Percentiles rank a stretch among this genome's conserved stretches.
These are phyloP conservation scores for Drosophila anomelani DNA, from an alignment of 2,888 invertebrate genomes.

Conservation along the genomic window DNA sequence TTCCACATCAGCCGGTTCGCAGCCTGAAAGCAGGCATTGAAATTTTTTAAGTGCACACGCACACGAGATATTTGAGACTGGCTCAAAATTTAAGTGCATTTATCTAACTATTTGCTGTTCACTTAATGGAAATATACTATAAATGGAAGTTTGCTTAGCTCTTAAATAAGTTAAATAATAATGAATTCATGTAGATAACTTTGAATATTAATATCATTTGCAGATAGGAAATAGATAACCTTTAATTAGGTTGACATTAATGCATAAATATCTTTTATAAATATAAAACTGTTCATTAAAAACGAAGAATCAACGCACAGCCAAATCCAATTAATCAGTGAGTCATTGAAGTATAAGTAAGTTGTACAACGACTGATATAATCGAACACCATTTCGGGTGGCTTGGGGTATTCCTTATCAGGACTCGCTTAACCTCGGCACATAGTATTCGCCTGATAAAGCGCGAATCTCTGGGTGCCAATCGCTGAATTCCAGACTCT, in stretches of 20 bases:
- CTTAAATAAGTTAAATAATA: conserved; percentile 7
- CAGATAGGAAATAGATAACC: not conserved
- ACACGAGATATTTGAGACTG: conserved; percentile 6
- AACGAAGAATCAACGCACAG: too few relatives aligned
- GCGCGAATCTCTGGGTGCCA: too few relatives aligned
- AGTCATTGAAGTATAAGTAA: too few relatives aligned
- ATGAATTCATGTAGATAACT: not conserved
- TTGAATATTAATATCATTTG: not conserved
- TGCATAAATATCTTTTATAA: not conserved
- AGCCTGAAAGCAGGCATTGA: conserved; percentile 43
- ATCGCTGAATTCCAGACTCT: too few relatives aligned
- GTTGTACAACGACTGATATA: too few relatives aligned
- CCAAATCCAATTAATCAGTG: too few relatives aligned
- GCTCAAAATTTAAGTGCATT: conserved; percentile 29
- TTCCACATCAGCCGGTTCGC: conserved; percentile 25
- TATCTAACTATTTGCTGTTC: conserved; percentile 35
- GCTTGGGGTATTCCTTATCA: too few relatives aligned
- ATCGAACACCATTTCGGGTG: too few relatives aligned
- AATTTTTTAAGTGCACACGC: conserved; percentile 64
- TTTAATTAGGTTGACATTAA: too few relatives aligned
- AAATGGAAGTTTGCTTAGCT: conserved; percentile 9
- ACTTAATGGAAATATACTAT: conserved; percentile 1
- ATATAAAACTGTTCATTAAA: too few relatives aligned
- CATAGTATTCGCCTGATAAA: too few relatives aligned
- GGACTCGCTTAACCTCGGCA: too few relatives aligned